phyloP scores from a whole-genome alignment of 2,113 vertebrate species.

The Xiphophorus couchianus region DNA sequence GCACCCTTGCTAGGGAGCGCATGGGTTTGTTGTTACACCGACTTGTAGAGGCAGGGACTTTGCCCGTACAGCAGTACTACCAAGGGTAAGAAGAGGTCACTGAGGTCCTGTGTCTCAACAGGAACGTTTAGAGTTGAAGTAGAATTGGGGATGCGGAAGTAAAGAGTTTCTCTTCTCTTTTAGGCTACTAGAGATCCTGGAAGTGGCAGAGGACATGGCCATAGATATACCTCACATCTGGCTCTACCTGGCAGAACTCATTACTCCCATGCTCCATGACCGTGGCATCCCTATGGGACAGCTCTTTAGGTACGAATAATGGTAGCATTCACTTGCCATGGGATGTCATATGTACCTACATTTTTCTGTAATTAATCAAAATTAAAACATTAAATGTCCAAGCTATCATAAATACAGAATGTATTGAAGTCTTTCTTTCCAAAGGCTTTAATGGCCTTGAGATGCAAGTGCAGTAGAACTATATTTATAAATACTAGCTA shows the following conservation, averaged over 20 bases:
- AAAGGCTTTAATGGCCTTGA: no score
- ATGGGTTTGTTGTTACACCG: conserved; percentile 89
- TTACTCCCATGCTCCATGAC: conserved; percentile 90
- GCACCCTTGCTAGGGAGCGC: conserved; percentile 88
- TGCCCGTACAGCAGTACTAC: conserved; percentile 89
- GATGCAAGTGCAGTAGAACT: no score
- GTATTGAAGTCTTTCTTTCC: no score
- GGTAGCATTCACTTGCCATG: not conserved
- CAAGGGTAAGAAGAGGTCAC: conserved; percentile 83
- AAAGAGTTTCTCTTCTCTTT: not conserved
- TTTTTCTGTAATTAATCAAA: no score
- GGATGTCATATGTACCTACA: no score
- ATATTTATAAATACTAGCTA: no score
- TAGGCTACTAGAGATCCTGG: conserved; percentile 92
- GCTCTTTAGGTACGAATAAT: conserved; percentile 84
- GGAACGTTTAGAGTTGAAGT: not conserved
- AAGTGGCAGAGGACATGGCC: conserved; percentile 92
- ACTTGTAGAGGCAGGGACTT: conserved; percentile 81
- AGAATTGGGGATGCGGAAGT: not conserved
- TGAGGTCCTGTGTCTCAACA: not conserved
- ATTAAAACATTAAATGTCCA: no score
- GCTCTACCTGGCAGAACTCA: conserved; percentile 93
- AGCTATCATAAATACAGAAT: no score
- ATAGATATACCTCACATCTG: conserved; percentile 98
- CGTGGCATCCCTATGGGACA: conserved; percentile 91